phyloP scores from a whole-genome alignment of 2,797 vertebrate species.

The Nothura maculosa region DNA sequence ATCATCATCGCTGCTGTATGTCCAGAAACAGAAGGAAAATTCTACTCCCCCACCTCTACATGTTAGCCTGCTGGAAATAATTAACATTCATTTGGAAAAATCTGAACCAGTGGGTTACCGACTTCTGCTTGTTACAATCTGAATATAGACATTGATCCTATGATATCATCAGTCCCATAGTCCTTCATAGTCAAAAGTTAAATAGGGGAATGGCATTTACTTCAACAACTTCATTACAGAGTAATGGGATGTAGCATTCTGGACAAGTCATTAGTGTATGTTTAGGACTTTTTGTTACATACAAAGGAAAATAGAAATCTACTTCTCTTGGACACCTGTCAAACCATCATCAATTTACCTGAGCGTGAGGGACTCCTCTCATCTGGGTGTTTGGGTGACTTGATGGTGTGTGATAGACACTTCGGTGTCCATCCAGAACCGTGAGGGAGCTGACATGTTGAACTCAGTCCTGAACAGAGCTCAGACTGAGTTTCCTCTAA shows the following conservation, averaged over 20 bases:
- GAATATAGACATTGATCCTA: not conserved
- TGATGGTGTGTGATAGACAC: not conserved
- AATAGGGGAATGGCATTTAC: not conserved
- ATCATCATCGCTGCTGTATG: not conserved
- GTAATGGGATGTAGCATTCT: not conserved
- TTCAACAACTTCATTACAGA: not conserved
- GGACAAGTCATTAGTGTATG: no score
- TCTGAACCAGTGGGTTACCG: not conserved
- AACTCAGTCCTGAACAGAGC: not conserved
- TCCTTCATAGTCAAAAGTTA: fast-evolving
- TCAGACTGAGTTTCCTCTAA: not conserved
- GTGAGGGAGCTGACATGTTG: not conserved
- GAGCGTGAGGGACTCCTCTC: not conserved
- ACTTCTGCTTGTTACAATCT: not conserved
- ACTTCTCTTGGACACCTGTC: not conserved
- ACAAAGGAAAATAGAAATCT: not conserved
- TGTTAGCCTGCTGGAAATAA: not conserved
- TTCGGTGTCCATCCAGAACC: not conserved
- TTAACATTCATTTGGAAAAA: not conserved
- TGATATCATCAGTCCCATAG: not conserved
- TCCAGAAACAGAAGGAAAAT: not conserved
- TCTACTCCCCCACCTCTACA: not conserved
- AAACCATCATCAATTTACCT: not conserved
- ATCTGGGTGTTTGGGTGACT: not conserved
- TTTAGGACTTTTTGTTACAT: not conserved